These are phyloP conservation scores for Cygnus olor DNA, from an alignment of 2,797 vertebrate genomes.

Conservation along the genomic window DNA sequence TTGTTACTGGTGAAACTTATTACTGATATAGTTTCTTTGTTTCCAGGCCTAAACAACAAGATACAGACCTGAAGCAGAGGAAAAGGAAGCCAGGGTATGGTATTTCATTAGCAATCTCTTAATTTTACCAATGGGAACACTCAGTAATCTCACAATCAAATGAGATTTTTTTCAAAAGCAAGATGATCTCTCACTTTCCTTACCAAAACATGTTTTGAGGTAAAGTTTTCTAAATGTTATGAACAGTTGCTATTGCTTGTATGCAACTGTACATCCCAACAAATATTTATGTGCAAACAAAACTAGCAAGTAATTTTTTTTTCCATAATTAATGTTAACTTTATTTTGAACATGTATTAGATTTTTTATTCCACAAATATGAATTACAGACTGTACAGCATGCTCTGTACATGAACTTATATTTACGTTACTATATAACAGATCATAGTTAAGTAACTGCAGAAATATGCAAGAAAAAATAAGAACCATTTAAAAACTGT, in stretches of 20 bases:
- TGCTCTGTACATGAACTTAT: neutral
- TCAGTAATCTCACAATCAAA: neutral
- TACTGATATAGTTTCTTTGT: neutral
- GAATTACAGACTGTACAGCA: neutral
- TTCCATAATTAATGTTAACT: neutral
- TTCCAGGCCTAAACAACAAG: neutral
- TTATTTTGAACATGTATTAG: neutral
- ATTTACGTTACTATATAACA: neutral
- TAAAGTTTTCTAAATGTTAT: neutral
- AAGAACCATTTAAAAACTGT: neutral
- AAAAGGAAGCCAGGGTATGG: too few relatives aligned
- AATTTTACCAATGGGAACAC: neutral
- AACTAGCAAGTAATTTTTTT: neutral
- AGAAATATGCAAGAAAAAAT: neutral
- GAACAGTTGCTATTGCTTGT: neutral
- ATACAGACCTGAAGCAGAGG: neutral
- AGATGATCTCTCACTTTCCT: neutral
- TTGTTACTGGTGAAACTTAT: neutral
- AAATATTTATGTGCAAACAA: neutral
- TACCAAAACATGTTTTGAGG: neutral
- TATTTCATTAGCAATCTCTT: neutral
- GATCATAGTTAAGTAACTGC: neutral
- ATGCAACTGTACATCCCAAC: neutral
- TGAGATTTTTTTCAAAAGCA: neutral
- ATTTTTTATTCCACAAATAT: neutral